Evolutionary conservation across 2,797 vertebrate genomes (phyloP).

Genomic region (Muscicapa striata): DNA sequence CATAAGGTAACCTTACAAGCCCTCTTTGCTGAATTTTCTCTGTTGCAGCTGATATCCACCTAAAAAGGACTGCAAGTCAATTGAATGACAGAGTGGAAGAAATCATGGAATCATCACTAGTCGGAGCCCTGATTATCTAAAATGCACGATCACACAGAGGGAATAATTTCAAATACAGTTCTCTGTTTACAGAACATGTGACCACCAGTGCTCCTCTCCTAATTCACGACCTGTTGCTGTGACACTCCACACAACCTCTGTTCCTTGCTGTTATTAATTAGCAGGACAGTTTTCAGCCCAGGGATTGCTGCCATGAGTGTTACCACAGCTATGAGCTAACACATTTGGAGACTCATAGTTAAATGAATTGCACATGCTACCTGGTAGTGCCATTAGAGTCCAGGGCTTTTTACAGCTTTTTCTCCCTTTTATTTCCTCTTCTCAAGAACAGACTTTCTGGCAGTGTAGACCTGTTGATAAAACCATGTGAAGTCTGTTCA

Average conservation of each 20-base stretch:
- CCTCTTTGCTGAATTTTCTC: background rate
- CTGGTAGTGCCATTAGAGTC: slow-evolving; percentile 34
- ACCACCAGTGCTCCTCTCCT: background rate
- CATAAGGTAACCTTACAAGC: background rate
- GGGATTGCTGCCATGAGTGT: slow-evolving; percentile 23
- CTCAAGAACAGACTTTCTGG: background rate
- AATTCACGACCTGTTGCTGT: slow-evolving; percentile 36
- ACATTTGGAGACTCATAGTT: background rate
- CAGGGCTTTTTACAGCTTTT: background rate
- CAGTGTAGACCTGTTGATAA: background rate
- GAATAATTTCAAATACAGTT: background rate
- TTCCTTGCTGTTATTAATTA: slow-evolving; percentile 61
- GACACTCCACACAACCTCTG: slow-evolving; percentile 42
- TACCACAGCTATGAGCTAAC: slow-evolving; percentile 57
- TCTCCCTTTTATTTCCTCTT: background rate
- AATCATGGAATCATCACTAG: background rate
- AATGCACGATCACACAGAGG: background rate
- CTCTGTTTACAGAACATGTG: background rate
- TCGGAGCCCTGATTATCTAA: background rate
- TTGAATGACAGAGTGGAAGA: background rate
- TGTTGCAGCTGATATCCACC: background rate
- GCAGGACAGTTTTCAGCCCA: slow-evolving; percentile 32
- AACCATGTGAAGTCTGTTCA: background rate
- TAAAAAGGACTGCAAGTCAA: background rate
- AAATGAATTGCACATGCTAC: slow-evolving; percentile 57